These are phyloP conservation scores for Alouatta caraya DNA, from an alignment of 2,797 vertebrate species.

Conservation along the genomic window DNA sequence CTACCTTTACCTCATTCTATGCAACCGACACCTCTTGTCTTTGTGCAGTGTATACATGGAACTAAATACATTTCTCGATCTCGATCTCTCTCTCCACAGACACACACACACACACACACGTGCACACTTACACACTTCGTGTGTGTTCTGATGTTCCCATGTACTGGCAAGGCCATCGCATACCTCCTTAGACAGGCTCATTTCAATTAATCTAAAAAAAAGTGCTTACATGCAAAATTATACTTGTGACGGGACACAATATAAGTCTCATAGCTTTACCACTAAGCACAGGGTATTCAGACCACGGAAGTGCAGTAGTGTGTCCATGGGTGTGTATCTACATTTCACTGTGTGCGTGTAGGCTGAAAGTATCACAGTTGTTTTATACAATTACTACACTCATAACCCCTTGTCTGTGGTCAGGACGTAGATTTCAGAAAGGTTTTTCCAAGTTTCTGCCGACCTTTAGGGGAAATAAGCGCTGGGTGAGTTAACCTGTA, in stretches of 20 bases:
- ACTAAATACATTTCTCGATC: not conserved
- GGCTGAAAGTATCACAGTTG: fast-evolving
- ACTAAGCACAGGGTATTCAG: not conserved
- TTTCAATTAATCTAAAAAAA: not conserved
- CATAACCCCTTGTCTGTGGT: not conserved
- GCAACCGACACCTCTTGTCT: not conserved
- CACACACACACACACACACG: not conserved
- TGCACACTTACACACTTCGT: fast-evolving
- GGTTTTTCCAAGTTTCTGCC: not conserved
- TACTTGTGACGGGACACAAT: not conserved
- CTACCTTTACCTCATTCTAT: not conserved
- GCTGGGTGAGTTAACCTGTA: not conserved
- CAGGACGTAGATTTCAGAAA: not conserved
- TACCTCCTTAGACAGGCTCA: constrained; percentile 24
- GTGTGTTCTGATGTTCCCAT: not conserved
- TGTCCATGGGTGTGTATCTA: fast-evolving
- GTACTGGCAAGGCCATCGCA: not conserved
- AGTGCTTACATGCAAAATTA: fast-evolving
- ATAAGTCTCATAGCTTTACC: not conserved
- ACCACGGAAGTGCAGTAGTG: not conserved
- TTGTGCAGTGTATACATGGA: not conserved
- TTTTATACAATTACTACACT: not conserved
- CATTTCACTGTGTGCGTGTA: not conserved
- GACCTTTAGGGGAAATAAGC: not conserved
- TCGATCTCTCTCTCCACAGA: not conserved